Evolutionary conservation across 1,140 invertebrate species (phyloP), one percentile per base, ranked within the genome.

Genomic region (Drosophila elegans): DNA sequence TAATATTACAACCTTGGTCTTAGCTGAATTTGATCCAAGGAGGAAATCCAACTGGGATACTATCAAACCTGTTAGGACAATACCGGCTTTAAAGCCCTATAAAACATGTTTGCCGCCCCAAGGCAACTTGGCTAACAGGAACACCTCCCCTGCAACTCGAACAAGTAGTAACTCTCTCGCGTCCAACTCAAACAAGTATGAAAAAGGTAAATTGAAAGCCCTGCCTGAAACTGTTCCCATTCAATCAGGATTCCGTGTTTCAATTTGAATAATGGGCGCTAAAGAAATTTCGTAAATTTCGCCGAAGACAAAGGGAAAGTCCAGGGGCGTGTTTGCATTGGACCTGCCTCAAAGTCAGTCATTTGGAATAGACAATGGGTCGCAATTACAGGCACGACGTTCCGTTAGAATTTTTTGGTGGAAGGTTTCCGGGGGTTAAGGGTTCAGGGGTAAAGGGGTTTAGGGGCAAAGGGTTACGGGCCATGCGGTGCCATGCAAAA

Each of bases 331-430:
- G 46, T 72, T 72, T 59, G 32, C 46, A 16, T 51, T 25, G 61
- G 80, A 88, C 84, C 84, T 88, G 80, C 84, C 84, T 67, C 84
- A 88, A 89, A 78, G 57, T 68, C 76, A 80, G 52, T 83, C 76
- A 80, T 74, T 89, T 80, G 68, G 84, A 78, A 71, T 83, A 74
- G 84, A 88, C 84, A 88, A 89, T 84, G 54, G 64, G 51, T 52
- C 73, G 73, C 73, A 88, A 88, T 88, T 88, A 89, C 80, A 83
- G 80, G 68, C 78, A 80, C 60, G 59, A 48, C 36, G 61, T 64
- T 60, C 27, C 39, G 64, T 63, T 67, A 62, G 56, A 32, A 49
- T 63, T 41, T 63, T 80, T 71, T 66, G 49, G 77, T 41, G 27
- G 66, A 42, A 42, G 21, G 48, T n/a, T 48, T n/a, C 5, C 1